Percentiles rank a stretch among this genome's conserved stretches.
These are phyloP conservation scores for Polypterus bichir DNA, from an alignment of 2,113 vertebrate genomes.

Conservation along the genomic window DNA sequence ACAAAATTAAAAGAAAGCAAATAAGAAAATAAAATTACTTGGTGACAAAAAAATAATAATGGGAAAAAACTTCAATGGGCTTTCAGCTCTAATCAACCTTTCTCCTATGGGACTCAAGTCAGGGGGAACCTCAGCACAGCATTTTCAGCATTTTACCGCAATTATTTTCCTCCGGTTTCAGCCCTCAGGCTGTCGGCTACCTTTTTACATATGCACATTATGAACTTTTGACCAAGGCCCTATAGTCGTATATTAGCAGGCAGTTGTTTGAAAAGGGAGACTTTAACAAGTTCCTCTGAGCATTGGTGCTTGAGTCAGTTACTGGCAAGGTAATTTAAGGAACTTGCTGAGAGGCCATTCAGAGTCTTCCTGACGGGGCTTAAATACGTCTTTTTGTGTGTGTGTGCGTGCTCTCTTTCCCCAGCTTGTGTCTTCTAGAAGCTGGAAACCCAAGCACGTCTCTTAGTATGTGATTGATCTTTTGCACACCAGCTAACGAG, in stretches of 20 bases:
- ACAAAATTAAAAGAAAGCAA: no score
- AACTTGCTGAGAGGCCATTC: slow-evolving; percentile 70
- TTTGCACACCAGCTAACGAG: slow-evolving; percentile 88
- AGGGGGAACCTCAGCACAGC: slow-evolving; percentile 63
- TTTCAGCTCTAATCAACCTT: slow-evolving; percentile 53
- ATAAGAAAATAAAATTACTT: no score
- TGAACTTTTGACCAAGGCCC: slow-evolving; percentile 91
- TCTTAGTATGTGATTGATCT: slow-evolving; percentile 81
- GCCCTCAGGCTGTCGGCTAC: slow-evolving; percentile 86
- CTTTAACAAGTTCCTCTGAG: slow-evolving; percentile 96
- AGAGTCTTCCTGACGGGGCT: slow-evolving; percentile 63
- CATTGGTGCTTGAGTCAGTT: slow-evolving; percentile 63
- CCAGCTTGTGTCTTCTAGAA: slow-evolving; percentile 53
- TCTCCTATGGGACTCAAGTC: slow-evolving; percentile 50
- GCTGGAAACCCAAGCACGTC: slow-evolving; percentile 56
- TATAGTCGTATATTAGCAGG: slow-evolving; percentile 76
- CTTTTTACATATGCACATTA: slow-evolving; percentile 99
- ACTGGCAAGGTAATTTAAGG: slow-evolving; percentile 77
- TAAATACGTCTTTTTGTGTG: slow-evolving; percentile 45
- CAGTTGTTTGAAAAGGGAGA: slow-evolving; percentile 59
- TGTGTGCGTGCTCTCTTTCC: slow-evolving; percentile 8
- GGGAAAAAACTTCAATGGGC: slow-evolving; percentile 57
- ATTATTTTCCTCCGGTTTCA: slow-evolving; percentile 94
- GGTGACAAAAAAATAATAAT: slow-evolving; percentile 41
- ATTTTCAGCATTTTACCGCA: slow-evolving; percentile 92